Evolutionary conservation across 2,888 invertebrate species (phyloP), one percentile per base, ranked within the genome.

Genomic region (Tanypteryx hageni): DNA sequence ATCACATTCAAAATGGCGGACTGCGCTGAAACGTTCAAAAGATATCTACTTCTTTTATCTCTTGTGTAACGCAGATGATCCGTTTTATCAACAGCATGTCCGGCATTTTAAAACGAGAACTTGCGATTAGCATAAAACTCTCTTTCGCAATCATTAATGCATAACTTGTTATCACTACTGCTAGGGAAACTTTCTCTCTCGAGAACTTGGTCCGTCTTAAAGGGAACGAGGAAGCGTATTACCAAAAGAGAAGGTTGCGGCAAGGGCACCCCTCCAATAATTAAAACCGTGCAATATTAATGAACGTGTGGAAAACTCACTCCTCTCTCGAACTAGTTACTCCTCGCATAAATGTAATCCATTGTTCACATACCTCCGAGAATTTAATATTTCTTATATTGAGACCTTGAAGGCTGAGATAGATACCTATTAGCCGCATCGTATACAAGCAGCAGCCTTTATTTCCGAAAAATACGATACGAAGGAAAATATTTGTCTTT

Each of bases 201-300:
- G 22, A 22, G 76, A 76, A 76, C 22, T 27, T 27, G 76, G 76
- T 13, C 22, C 27, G 22, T 76, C 22, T 76, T 76, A 76, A 76
- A 76, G 76, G 27, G 76, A 76, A 11, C 76, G 10, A 1, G 76
- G 27, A 10, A 27, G 22, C 76, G 44, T 9, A 89, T 10, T 7
- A 58, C 9, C 61, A 89, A 68, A 18, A n/a, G 59, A 5, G 89
- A 11, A 68, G 56, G 44, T n/a, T 31, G 68, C 44, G 68, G 44
- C 27, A 31, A n/a, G 31, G 31, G 22, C 64, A 64, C 27, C 64
- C 64, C 68, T 44, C 89, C 89, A 68, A 89, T 89, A 89, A 89
- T 89, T 89, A 89, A 89, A 89, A 44, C 64, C 61, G 61, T 89
- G 64, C 64, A 89, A 89, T 44, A 89, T 89, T 89, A 89, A 89